Conservation (phyloP, 1,140 invertebrate species). For the Rhagoletis zephyria region DNA sequence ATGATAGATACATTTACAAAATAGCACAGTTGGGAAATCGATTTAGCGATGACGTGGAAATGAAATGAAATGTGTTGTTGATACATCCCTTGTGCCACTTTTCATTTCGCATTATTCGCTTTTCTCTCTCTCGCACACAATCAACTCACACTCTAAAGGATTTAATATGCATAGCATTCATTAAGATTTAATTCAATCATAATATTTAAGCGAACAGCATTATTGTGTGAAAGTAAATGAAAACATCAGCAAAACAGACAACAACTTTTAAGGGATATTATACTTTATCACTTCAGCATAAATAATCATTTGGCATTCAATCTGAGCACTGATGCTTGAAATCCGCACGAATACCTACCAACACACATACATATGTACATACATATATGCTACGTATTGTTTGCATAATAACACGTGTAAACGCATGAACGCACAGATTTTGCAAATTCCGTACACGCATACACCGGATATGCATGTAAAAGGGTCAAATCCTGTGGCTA, state of each 20-base stretch:
- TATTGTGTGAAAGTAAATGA: background rate
- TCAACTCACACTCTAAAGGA: background rate
- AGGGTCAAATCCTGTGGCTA: conserved; percentile 39
- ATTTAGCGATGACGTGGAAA: conserved; percentile 42
- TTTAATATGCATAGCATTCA: conserved; percentile 50
- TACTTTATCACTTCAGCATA: conserved; percentile 48
- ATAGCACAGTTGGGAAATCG: conserved; percentile 21
- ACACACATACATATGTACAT: background rate
- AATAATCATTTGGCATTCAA: conserved; percentile 44
- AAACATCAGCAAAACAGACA: conserved; percentile 19
- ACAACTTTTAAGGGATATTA: conserved; percentile 37
- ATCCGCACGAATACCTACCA: background rate
- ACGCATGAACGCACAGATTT: conserved; percentile 42
- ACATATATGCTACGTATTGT: background rate
- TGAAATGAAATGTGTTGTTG: conserved; percentile 50
- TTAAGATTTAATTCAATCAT: conserved; percentile 51
- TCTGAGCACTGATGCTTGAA: conserved; percentile 23
- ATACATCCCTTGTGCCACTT: conserved; percentile 33
- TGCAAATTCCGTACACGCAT: conserved; percentile 22
- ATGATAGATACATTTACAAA: background rate
- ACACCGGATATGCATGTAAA: background rate
- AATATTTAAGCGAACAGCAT: conserved; percentile 44
- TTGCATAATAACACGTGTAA: background rate
- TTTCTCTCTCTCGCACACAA: background rate
- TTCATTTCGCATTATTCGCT: background rate